Percentiles rank a stretch among this genome's conserved stretches.
Conservation (phyloP, 2,888 invertebrate genomes). For the Cryptus armator region DNA sequence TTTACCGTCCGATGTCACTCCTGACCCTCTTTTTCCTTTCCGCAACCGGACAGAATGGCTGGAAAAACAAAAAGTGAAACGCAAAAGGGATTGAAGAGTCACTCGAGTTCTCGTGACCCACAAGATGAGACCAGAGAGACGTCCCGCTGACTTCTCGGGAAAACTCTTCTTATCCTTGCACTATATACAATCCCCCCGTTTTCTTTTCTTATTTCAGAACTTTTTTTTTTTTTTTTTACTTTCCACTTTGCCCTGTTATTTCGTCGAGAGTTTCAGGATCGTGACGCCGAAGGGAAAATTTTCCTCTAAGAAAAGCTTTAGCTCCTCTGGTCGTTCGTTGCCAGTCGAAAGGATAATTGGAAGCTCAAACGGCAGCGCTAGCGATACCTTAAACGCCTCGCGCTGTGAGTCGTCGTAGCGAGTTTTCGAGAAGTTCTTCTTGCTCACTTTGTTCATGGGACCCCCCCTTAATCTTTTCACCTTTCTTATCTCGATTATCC, state of each 20-base stretch:
- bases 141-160: conserved; percentile 12
- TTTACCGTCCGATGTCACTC: conserved; percentile 54
- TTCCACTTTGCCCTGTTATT: conserved; percentile 46
- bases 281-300: conserved; percentile 40
- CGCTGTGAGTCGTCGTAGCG: conserved; percentile 3
- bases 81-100: conserved; percentile 20
- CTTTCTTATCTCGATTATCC: conserved; percentile 3
- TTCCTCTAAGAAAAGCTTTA: conserved; percentile 45
- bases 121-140: conserved; percentile 19
- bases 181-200: neutral
- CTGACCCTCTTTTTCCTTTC: conserved; percentile 55
- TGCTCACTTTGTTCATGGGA: conserved; percentile 6
- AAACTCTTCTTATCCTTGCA: conserved; percentile 15
- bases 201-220: neutral
- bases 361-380: conserved; percentile 48
- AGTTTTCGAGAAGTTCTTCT: conserved; percentile 40
- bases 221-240: conserved; percentile 8
- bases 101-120: conserved; percentile 31
- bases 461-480: conserved; percentile 10
- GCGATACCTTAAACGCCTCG: conserved; percentile 42
- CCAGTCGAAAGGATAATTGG: conserved; percentile 55
- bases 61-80: conserved; percentile 21
- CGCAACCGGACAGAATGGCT: conserved; percentile 2
- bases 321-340: conserved; percentile 33
- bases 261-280: conserved; percentile 44